Evolutionary conservation across 2,888 invertebrate species (phyloP).

Genomic region (Dysmachus trigonus): DNA sequence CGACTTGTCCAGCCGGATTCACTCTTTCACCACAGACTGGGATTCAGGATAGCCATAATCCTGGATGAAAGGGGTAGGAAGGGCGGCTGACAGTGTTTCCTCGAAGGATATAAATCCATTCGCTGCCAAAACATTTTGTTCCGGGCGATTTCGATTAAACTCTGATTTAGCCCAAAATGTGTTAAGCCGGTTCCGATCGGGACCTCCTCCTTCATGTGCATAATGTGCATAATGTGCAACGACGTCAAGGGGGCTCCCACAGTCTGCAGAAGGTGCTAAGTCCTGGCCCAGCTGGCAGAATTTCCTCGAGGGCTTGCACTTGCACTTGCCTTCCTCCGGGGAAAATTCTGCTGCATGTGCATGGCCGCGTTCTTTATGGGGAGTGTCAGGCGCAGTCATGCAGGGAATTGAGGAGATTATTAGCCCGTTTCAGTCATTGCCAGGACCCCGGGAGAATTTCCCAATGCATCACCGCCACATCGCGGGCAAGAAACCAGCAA

Average conservation of each 20-base stretch:
- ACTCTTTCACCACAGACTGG: background rate
- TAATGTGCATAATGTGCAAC: too few relatives aligned
- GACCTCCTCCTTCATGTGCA: background rate
- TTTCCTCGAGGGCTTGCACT: background rate
- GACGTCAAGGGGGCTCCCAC: background rate
- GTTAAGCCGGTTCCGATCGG: background rate
- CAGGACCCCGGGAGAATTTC: background rate
- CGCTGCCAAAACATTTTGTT: constrained; percentile 23
- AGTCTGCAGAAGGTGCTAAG: background rate
- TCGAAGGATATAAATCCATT: constrained; percentile 12
- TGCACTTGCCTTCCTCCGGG: background rate
- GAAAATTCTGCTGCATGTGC: background rate
- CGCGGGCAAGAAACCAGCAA: background rate
- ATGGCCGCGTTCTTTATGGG: background rate
- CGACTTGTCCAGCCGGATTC: background rate
- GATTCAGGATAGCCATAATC: background rate
- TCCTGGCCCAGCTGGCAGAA: background rate
- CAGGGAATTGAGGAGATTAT: constrained; percentile 3
- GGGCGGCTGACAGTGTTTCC: background rate
- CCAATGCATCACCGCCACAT: too few relatives aligned
- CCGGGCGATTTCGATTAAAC: constrained; percentile 21
- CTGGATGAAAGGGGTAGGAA: background rate
- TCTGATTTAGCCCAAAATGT: constrained; percentile 10
- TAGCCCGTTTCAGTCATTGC: background rate
- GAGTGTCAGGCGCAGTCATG: constrained; percentile 8